Conservation (phyloP, 30 jellyfish, hydroid and myxozoan species). For the Aurelia sp. region DNA sequence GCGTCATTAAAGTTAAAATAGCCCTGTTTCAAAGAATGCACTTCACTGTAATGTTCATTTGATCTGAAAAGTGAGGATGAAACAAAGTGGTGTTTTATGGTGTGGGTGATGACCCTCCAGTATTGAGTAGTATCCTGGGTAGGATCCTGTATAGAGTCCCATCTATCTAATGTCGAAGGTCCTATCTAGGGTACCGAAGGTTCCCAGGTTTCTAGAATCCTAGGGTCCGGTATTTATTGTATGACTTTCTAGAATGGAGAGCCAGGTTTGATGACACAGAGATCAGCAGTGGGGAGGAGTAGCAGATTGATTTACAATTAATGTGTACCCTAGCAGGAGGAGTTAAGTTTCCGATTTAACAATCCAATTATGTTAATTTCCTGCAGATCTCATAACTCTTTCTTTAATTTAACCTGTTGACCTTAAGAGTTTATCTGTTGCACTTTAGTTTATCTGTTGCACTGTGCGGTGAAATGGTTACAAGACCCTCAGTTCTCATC, state of each 20-base stretch:
- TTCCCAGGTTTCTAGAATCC: too few relatives aligned
- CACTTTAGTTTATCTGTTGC: slow-evolving; percentile 1
- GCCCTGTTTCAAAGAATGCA: too few relatives aligned
- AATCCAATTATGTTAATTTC: slow-evolving; percentile 40
- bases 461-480: neutral
- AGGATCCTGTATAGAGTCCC: too few relatives aligned
- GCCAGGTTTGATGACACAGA: slow-evolving; percentile 5
- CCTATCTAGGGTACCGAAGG: too few relatives aligned
- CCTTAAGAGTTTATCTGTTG: neutral
- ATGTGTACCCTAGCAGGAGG: slow-evolving; percentile 58
- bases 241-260: neutral
- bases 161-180: too few relatives aligned
- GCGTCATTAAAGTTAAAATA: too few relatives aligned
- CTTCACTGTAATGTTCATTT: too few relatives aligned
- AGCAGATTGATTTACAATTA: slow-evolving; percentile 29
- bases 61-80: too few relatives aligned
- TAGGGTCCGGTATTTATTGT: too few relatives aligned
- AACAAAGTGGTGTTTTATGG: too few relatives aligned
- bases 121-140: too few relatives aligned
- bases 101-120: too few relatives aligned
- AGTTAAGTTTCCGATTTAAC: slow-evolving; percentile 24
- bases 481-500: neutral
- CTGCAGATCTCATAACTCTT: slow-evolving; percentile 38
- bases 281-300: slow-evolving; percentile 50
- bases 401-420: neutral